phyloP scores from a whole-genome alignment of 1,140 invertebrate species.

The Battus philenor region DNA sequence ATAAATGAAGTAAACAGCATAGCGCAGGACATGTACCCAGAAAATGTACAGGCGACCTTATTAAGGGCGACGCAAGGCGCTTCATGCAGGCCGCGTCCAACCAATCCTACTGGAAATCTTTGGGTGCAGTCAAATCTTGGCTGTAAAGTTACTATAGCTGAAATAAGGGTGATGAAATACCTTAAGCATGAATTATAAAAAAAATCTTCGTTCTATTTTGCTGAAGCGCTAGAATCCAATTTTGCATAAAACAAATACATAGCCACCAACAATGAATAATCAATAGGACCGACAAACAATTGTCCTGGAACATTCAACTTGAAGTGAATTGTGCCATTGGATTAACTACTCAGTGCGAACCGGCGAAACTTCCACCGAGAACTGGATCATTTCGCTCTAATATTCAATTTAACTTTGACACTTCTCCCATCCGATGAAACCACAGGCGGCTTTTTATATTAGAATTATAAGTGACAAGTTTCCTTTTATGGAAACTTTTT shows the following conservation, averaged over 20 bases:
- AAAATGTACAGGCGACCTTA: too few relatives aligned
- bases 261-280: slow-evolving; percentile 45
- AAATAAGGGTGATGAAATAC: too few relatives aligned
- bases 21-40: too few relatives aligned
- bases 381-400: slow-evolving; percentile 67
- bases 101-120: too few relatives aligned
- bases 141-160: too few relatives aligned
- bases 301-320: slow-evolving; percentile 59
- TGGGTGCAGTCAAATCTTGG: too few relatives aligned
- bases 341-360: slow-evolving; percentile 66
- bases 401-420: slow-evolving; percentile 76
- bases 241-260: slow-evolving; percentile 22
- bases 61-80: too few relatives aligned
- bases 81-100: too few relatives aligned
- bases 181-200: too few relatives aligned
- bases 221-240: too few relatives aligned
- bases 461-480: slow-evolving; percentile 45
- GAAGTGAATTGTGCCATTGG: slow-evolving; percentile 65
- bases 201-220: too few relatives aligned
- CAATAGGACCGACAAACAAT: slow-evolving; percentile 53
- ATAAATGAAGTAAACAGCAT: too few relatives aligned
- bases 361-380: slow-evolving; percentile 44
- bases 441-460: slow-evolving; percentile 57
- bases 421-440: slow-evolving; percentile 62
- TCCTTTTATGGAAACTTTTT: slow-evolving; percentile 22